Evolutionary conservation across 2,888 invertebrate genomes (phyloP).

Genomic region (Slavum lentiscoides): DNA sequence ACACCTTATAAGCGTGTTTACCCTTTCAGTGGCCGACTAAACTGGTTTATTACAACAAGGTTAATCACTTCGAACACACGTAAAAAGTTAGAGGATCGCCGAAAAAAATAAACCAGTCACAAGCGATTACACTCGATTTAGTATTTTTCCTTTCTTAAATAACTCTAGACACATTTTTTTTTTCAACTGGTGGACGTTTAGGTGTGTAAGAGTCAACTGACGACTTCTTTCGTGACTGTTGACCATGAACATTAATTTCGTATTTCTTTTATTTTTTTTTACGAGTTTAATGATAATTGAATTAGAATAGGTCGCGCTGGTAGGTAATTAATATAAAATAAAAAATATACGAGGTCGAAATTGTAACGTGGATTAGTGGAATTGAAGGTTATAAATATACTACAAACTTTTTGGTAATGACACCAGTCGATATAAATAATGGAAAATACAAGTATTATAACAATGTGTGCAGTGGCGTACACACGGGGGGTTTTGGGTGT

Average conservation of each 20-base stretch:
- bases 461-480: no score
- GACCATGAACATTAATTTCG: conserved; percentile 44
- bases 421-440: not conserved
- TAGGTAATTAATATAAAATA: conserved; percentile 26
- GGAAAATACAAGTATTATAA: not conserved
- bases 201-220: not conserved
- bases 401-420: conserved; percentile 27
- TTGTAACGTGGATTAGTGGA: conserved; percentile 7
- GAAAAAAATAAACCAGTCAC: conserved; percentile 38
- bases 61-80: conserved; percentile 40
- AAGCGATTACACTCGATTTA: conserved; percentile 39
- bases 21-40: conserved; percentile 38
- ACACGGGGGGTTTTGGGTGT: no score
- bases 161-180: conserved; percentile 30
- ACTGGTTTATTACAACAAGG: conserved; percentile 50
- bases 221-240: conserved; percentile 2
- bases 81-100: conserved; percentile 27
- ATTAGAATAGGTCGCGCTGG: conserved; percentile 25
- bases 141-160: conserved; percentile 36
- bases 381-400: conserved; percentile 30
- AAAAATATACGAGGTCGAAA: conserved; percentile 15
- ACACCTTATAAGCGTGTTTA: conserved; percentile 24
- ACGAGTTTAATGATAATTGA: conserved; percentile 43
- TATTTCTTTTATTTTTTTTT: conserved; percentile 26
- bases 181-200: conserved; percentile 21